phyloP scores from a whole-genome alignment of 2,797 vertebrate species.

The Adrianichthys oophorus region DNA sequence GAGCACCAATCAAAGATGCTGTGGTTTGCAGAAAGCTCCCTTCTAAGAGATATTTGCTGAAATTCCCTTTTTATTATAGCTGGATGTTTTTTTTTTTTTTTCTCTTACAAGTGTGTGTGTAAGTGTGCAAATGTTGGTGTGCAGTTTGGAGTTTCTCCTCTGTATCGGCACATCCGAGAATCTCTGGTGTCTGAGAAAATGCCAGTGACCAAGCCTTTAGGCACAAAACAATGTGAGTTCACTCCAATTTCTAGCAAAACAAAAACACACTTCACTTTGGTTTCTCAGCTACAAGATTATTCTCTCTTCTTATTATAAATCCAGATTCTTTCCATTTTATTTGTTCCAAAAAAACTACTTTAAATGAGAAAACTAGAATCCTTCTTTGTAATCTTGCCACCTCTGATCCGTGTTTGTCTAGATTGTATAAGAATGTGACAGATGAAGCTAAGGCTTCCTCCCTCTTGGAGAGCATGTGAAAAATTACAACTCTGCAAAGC shows the following conservation, averaged over 20 bases:
- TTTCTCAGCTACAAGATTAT: constrained; percentile 6
- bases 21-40: constrained; percentile 30
- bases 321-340: neutral
- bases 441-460: constrained; percentile 36
- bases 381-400: constrained; percentile 20
- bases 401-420: constrained; percentile 45
- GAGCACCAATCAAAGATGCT: constrained; percentile 25
- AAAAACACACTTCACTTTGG: constrained; percentile 4
- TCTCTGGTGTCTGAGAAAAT: constrained; percentile 57
- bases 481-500: constrained; percentile 47
- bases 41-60: constrained; percentile 39
- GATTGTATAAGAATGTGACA: constrained; percentile 41
- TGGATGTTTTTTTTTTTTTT: constrained; percentile 26
- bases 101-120: constrained; percentile 11
- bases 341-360: neutral
- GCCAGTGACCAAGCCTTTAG: constrained; percentile 53
- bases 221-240: constrained; percentile 60
- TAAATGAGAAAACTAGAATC: neutral
- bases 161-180: constrained; percentile 64
- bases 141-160: constrained; percentile 57
- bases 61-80: constrained; percentile 53
- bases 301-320: constrained; percentile 4
- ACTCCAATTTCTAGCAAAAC: constrained; percentile 38
- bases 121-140: constrained; percentile 8
- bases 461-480: constrained; percentile 36